phyloP scores from a whole-genome alignment of 2,797 vertebrate species.

The Rhadinocentrus ornatus region DNA sequence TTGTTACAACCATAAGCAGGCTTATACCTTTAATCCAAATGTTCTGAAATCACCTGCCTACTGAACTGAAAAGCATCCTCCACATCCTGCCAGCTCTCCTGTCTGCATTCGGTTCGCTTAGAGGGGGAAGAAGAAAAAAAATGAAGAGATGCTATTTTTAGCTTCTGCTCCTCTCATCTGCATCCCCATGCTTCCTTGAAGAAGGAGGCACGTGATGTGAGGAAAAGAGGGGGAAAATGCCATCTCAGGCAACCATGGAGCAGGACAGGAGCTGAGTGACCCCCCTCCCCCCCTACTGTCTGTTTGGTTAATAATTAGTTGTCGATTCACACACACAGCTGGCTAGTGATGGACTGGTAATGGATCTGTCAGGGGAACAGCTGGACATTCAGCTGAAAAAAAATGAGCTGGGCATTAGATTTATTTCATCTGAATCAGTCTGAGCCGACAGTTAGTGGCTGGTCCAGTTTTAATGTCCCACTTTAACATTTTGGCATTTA shows the following conservation, averaged over 20 bases:
- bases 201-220: slow-evolving; percentile 69
- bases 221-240: slow-evolving; percentile 49
- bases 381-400: not conserved
- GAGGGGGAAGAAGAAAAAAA: slow-evolving; percentile 26
- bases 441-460: not conserved
- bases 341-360: not conserved
- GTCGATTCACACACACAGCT: slow-evolving; percentile 13
- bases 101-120: slow-evolving; percentile 57
- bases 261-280: slow-evolving; percentile 35
- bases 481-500: slow-evolving; percentile 4
- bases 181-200: slow-evolving; percentile 73
- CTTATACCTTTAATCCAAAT: slow-evolving; percentile 10
- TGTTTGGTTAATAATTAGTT: not conserved
- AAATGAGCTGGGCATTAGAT: not conserved
- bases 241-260: slow-evolving; percentile 56
- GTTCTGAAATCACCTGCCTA: slow-evolving; percentile 55
- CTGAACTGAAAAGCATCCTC: slow-evolving; percentile 26
- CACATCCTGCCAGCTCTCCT: slow-evolving; percentile 49
- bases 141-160: slow-evolving; percentile 78
- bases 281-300: slow-evolving; percentile 6
- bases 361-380: not conserved
- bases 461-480: slow-evolving; percentile 8
- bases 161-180: slow-evolving; percentile 67
- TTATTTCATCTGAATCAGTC: not conserved
- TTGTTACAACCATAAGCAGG: not conserved